Conservation (phyloP, 2,113 vertebrate species). For the Sturnus vulgaris region DNA sequence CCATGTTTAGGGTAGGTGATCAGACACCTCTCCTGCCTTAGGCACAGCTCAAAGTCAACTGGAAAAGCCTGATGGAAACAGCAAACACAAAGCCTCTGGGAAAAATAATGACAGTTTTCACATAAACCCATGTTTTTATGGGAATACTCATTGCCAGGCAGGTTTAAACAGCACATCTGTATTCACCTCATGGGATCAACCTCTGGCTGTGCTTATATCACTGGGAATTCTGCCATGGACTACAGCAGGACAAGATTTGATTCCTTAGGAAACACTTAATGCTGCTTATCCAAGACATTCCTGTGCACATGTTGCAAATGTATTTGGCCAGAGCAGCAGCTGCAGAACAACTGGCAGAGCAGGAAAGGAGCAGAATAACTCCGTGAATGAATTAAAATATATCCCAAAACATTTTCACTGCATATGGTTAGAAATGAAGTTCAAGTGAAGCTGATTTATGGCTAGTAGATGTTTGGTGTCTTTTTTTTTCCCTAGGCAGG, state of each 20-base stretch:
- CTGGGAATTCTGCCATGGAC: conserved; percentile 8
- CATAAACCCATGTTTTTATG: background rate
- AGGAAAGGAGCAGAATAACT: background rate
- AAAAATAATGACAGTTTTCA: background rate
- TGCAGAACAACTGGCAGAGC: background rate
- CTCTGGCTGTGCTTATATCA: background rate
- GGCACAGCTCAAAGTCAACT: background rate
- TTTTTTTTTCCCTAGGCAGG: background rate
- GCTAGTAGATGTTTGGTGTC: background rate
- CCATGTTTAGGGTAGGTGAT: background rate
- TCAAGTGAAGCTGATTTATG: background rate
- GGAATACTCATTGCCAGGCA: background rate
- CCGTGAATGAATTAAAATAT: background rate
- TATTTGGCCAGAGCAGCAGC: background rate
- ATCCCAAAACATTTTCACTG: background rate
- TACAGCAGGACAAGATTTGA: background rate
- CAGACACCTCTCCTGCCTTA: background rate
- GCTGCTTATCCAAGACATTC: background rate
- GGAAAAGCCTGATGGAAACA: background rate
- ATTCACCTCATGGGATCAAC: background rate
- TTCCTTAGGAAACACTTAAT: background rate
- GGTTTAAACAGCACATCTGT: conserved; percentile 2
- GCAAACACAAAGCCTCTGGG: background rate
- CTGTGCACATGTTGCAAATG: background rate
- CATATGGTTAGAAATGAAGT: background rate